Percentiles rank a stretch among this genome's conserved stretches.
These are phyloP conservation scores for Laothoe populi DNA, from an alignment of 2,888 invertebrate genomes.

Conservation along the genomic window DNA sequence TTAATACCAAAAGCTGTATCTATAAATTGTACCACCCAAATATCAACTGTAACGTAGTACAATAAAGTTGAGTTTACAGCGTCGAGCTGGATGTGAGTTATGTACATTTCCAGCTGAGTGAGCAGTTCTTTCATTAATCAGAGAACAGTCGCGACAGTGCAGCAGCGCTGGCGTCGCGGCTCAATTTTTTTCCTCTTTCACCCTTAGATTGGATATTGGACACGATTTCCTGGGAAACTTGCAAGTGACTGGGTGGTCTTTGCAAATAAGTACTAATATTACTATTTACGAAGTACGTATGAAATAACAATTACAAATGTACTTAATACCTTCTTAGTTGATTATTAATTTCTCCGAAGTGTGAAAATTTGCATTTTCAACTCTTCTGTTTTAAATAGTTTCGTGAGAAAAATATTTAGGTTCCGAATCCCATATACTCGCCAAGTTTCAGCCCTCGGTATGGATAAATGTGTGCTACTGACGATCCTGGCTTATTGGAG, in stretches of 20 bases:
- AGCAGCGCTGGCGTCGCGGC: conserved; percentile 75
- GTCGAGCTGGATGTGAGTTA: conserved; percentile 37
- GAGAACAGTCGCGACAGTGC: conserved; percentile 82
- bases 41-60: conserved; percentile 4
- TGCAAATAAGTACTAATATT: conserved; percentile 36
- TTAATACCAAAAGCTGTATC: conserved; percentile 38
- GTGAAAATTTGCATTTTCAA: too few relatives aligned
- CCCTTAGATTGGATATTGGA: conserved; percentile 82
- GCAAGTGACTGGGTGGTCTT: conserved; percentile 75
- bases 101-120: conserved; percentile 68
- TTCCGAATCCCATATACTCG: too few relatives aligned
- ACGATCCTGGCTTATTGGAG: too few relatives aligned
- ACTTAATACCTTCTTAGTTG: too few relatives aligned
- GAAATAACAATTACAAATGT: neutral
- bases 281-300: conserved; percentile 11
- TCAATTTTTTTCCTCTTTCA: conserved; percentile 81
- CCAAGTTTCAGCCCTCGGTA: too few relatives aligned
- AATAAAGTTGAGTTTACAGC: conserved; percentile 38
- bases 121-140: conserved; percentile 82
- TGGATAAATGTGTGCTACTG: too few relatives aligned
- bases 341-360: too few relatives aligned
- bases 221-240: conserved; percentile 81
- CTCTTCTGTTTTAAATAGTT: too few relatives aligned
- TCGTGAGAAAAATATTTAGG: too few relatives aligned
- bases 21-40: conserved; percentile 27